These are phyloP conservation scores for Stichodactyla mertensii DNA, from an alignment of 64 coral and sea anemone species.

Conservation along the genomic window DNA sequence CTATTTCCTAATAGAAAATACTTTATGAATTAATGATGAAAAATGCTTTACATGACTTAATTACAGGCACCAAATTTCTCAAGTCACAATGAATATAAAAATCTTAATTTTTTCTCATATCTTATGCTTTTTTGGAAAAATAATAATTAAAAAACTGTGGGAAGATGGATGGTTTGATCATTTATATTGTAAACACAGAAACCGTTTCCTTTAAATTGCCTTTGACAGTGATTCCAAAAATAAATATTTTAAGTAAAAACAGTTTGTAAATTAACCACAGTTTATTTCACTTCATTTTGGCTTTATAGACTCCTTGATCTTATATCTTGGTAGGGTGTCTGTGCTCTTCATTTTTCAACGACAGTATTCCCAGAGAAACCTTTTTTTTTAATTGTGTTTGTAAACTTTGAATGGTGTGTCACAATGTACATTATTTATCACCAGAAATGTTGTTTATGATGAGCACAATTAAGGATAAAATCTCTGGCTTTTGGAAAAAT, in stretches of 20 bases:
- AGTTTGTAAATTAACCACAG: background rate
- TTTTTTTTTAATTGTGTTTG: background rate
- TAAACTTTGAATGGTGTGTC: background rate
- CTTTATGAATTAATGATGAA: no score
- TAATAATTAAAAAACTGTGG: background rate
- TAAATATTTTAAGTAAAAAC: background rate
- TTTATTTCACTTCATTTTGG: background rate
- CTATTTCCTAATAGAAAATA: no score
- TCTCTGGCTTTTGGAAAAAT: background rate
- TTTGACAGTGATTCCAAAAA: background rate
- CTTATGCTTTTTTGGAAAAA: background rate
- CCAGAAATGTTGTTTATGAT: background rate
- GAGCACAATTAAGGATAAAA: background rate
- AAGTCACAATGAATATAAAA: no score
- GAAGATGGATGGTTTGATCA: background rate
- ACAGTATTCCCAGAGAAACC: background rate
- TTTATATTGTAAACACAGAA: background rate
- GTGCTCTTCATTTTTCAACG: background rate
- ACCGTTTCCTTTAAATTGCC: background rate
- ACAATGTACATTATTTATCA: conserved; percentile 8
- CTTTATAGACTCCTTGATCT: background rate
- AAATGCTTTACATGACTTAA: no score
- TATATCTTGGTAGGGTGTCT: background rate
- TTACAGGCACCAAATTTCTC: no score
- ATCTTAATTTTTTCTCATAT: background rate